Conservation (phyloP, 2,113 vertebrate genomes). For the Pipa parva region DNA sequence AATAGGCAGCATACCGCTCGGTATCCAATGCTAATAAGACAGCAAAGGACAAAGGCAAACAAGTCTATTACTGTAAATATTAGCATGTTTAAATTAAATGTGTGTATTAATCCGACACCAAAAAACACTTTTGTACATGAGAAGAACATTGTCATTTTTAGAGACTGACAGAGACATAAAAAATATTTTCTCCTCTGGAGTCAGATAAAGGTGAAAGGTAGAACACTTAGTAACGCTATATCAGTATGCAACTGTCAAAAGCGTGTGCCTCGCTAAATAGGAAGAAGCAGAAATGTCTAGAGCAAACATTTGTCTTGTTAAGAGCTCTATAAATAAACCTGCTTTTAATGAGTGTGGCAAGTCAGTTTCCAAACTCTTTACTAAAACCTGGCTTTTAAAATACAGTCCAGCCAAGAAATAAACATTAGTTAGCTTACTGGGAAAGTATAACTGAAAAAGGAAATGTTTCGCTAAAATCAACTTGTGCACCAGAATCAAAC, state of each 20-base stretch:
- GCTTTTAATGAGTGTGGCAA: too few relatives aligned
- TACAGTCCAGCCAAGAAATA: too few relatives aligned
- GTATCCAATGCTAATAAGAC: background rate
- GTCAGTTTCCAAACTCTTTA: too few relatives aligned
- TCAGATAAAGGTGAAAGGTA: conserved; percentile 10
- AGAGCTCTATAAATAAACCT: too few relatives aligned
- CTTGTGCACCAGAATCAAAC: too few relatives aligned
- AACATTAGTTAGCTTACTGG: too few relatives aligned
- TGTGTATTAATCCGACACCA: conserved; percentile 4
- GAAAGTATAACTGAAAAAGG: too few relatives aligned
- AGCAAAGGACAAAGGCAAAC: background rate
- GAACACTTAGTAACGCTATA: conserved; percentile 5
- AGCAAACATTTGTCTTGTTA: too few relatives aligned
- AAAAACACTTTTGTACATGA: conserved; percentile 5
- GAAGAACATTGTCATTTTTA: conserved; percentile 7
- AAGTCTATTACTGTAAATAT: background rate
- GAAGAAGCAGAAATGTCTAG: too few relatives aligned
- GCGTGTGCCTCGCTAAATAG: too few relatives aligned
- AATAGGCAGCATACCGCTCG: conserved; percentile 13
- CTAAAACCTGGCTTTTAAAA: too few relatives aligned
- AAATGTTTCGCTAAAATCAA: too few relatives aligned
- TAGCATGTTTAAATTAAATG: conserved; percentile 6
- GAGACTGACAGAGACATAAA: background rate
- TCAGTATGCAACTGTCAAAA: background rate
- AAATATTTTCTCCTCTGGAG: background rate